Evolutionary conservation across 2,888 invertebrate genomes (phyloP), one percentile per base, ranked within the genome.

Genomic region (Mimas tiliae): DNA sequence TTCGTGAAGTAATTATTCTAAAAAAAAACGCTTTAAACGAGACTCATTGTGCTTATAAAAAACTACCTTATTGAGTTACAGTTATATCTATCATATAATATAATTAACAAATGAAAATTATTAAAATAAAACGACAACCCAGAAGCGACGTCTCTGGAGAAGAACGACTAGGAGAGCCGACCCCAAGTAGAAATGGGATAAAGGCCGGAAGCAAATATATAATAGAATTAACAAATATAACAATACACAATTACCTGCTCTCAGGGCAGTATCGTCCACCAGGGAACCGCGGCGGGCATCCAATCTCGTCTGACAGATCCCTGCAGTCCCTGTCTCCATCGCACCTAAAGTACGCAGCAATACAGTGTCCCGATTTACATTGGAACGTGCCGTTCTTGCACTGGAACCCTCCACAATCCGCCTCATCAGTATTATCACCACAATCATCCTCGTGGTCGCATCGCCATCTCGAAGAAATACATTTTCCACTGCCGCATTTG

Each of bases 391-490:
- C 97, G 71, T 97, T 96, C 94, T 97, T 97, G 90, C 98, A 98
- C 79, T 96, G 95, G 89, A 96, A 98, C 4, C 96, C 96, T 63
- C 95, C 96, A 80, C 98, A 98, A 65, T 96, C 96, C 68, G 95
- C 90, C 86, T 98, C 98, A 82, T 99, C 99, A 3, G 97, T 96
- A 76, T 97, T 97, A 86, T 99, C 99, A 0, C 98, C 98, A 80
- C 99, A 99, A 84, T 99, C 99, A 83, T 99, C 98, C 85, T 99
- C 98, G 87, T 97, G 97, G 83, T 99, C 99, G 86, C 99, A 99
- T 51, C 97, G 95, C 98, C 98, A 98, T 70, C 98, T 94, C 0
- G 96, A 96, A 0, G 98, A 98, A 64, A 99, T 98, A 82, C 98
- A 98, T 81, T 97, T 98, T 50, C 97, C 97, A 81, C 98, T 98